Evolutionary conservation across 2,113 vertebrate genomes (phyloP), one percentile per base, ranked within the genome.

Genomic region (Anolis carolinensis): DNA sequence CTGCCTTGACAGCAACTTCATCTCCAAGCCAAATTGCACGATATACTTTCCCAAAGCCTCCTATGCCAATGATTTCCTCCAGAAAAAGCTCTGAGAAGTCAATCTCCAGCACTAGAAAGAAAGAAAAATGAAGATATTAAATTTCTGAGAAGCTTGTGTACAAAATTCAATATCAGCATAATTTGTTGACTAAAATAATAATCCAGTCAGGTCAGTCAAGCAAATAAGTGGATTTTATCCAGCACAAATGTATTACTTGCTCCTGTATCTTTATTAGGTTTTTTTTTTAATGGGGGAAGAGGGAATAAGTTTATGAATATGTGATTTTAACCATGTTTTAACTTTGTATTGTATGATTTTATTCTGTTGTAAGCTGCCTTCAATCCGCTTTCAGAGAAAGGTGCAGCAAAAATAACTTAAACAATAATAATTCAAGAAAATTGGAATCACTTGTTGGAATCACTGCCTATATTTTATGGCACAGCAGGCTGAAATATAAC

Each of bases 11-110:
- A 0, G 98, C 98, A 86, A 99, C 98, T 93, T 99, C 98, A 6
- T 95, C 89, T 86, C 97, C 97, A 70, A 92, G 88, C 98, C 98
- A 99, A 68, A 99, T 85, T 36, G 98, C 98, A 20, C 98, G 97
- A 91, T 99, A 99, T 50, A 99, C 98, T 90, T 99, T 99, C 32
- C 98, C 98, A 68, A 99, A 99, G 74, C 98, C 98, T 2, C 98
- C 98, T n/a, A 98, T 97, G 11, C 98, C 98, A 65, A 99, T 99
- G 91, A 99, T 99, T 95, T 99, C 98, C 91, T 99, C 98, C 93
- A 99, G 95, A 83, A 97, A 94, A 89, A 99, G 96, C 94, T 99
- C 98, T 1, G 96, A 96, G 95, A 99, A 99, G 90, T 98, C 97
- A 63, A 98, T 98, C 93, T 99, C 98, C 96, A 97, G 94, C 85